Evolutionary conservation across 1,140 invertebrate genomes (phyloP).

Genomic region (Chironomus tepperi): DNA sequence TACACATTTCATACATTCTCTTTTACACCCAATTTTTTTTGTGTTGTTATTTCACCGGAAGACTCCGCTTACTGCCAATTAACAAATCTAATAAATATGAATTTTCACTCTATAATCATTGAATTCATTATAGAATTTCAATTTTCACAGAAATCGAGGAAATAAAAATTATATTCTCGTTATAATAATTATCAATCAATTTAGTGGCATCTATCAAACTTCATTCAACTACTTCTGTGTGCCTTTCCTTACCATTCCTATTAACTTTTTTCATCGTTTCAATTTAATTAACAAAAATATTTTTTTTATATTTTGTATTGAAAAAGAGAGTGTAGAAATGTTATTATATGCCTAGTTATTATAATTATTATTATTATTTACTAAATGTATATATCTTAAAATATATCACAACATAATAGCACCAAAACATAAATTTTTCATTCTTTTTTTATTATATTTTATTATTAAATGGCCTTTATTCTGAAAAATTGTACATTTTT

Average conservation of each 20-base stretch:
- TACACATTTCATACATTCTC: background rate
- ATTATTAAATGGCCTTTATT: background rate
- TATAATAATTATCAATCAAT: conserved; percentile 15
- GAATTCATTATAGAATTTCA: background rate
- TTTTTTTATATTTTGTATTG: background rate
- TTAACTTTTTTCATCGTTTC: background rate
- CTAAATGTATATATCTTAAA: background rate
- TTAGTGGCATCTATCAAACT: conserved; percentile 1
- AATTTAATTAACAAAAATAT: conserved; percentile 10
- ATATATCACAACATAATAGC: conserved; percentile 1
- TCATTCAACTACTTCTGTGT: background rate
- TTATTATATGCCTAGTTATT: too few species aligned
- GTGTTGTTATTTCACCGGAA: background rate
- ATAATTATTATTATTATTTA: too few species aligned
- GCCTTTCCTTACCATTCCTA: too few species aligned
- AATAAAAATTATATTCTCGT: conserved; percentile 14
- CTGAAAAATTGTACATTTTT: conserved; percentile 14
- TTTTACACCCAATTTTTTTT: background rate
- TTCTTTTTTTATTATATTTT: conserved; percentile 1
- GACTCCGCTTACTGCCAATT: background rate
- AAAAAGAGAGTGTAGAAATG: too few species aligned
- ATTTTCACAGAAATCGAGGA: conserved; percentile 6
- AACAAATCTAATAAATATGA: background rate
- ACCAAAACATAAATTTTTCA: background rate
- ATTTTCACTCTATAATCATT: too few species aligned